phyloP scores from a whole-genome alignment of 2,113 vertebrate genomes.

The Aptenodytes forsteri region DNA sequence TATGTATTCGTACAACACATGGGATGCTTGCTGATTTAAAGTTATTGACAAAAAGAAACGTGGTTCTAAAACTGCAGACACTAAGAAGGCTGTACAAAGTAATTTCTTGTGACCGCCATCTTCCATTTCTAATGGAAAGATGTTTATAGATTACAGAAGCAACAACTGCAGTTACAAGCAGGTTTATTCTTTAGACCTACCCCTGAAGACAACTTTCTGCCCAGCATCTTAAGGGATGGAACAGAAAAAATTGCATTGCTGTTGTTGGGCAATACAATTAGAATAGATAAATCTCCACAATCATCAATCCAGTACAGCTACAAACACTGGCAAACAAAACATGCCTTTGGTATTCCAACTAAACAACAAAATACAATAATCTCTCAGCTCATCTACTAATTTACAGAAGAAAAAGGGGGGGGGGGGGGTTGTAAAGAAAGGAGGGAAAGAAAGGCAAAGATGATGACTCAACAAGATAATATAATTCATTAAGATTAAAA shows the following conservation, averaged over 20 bases:
- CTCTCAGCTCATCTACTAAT: not conserved
- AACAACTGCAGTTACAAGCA: not conserved
- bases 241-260: not conserved
- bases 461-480: not conserved
- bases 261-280: not conserved
- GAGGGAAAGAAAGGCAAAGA: not conserved
- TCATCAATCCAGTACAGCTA: not conserved
- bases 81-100: not conserved
- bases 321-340: not conserved
- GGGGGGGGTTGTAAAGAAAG: not conserved
- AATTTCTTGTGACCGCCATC: not conserved
- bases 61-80: not conserved
- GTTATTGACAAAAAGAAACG: not conserved
- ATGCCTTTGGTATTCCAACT: not conserved
- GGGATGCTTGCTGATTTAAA: not conserved
- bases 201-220: not conserved
- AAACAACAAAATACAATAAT: not conserved
- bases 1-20: not conserved
- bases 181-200: not conserved
- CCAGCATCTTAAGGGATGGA: not conserved
- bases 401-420: not conserved
- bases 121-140: not conserved
- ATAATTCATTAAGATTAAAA: not conserved
- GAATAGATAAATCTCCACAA: not conserved
- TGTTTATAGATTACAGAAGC: not conserved